phyloP scores from a whole-genome alignment of 2,797 vertebrate genomes.

The Eupleurogrammus muticus region DNA sequence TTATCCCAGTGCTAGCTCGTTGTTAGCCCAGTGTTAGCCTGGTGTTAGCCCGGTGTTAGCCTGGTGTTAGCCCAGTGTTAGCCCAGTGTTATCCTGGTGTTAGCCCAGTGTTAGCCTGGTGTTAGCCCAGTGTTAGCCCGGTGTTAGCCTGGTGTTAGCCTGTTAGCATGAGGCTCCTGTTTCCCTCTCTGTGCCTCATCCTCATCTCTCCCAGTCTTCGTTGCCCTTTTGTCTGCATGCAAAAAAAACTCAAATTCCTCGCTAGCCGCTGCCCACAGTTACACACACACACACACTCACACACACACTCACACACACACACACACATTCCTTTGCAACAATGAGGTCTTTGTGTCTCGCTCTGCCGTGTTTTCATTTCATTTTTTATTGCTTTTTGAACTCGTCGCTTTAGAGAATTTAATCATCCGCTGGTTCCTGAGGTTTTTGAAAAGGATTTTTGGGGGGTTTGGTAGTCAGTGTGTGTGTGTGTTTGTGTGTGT shows the following conservation, averaged over 20 bases:
- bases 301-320: too few relatives aligned
- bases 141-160: background rate
- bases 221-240: conserved; percentile 79
- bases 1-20: conserved; percentile 9
- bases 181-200: conserved; percentile 56
- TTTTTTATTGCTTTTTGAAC: conserved; percentile 82
- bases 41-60: too few relatives aligned
- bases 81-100: too few relatives aligned
- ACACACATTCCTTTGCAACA: conserved; percentile 82
- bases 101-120: too few relatives aligned
- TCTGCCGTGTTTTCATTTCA: conserved; percentile 77
- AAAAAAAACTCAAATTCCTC: conserved; percentile 81
- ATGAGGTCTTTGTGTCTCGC: conserved; percentile 77
- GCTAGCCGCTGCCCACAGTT: conserved; percentile 69
- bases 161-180: background rate
- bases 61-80: too few relatives aligned
- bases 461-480: too few relatives aligned
- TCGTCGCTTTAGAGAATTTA: conserved; percentile 70
- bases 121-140: too few relatives aligned
- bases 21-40: conserved; percentile 13
- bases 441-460: conserved; percentile 64
- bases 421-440: conserved; percentile 66
- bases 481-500: too few relatives aligned
- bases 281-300: conserved; percentile 62
- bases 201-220: conserved; percentile 62